These are phyloP conservation scores for Leptopilina syphax DNA, from an alignment of 2,888 invertebrate genomes.

Conservation along the genomic window DNA sequence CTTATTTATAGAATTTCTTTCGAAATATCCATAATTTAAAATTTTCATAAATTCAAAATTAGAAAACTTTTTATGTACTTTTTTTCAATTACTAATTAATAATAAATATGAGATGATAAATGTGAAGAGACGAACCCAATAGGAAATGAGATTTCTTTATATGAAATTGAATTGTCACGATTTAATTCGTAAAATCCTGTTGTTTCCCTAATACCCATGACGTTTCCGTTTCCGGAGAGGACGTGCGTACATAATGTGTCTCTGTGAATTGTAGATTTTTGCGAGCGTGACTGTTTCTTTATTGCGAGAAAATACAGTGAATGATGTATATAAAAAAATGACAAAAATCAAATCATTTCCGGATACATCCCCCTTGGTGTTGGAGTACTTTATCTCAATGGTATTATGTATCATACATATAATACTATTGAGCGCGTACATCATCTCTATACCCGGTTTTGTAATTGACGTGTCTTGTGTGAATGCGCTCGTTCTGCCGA, in stretches of 20 bases:
- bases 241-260: constrained; percentile 4
- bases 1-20: no score
- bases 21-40: no score
- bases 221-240: constrained; percentile 46
- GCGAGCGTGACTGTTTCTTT: constrained; percentile 41
- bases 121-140: neutral
- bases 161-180: neutral
- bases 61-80: no score
- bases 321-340: constrained; percentile 59
- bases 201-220: constrained; percentile 37
- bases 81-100: no score
- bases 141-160: constrained; percentile 10
- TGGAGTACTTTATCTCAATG: constrained; percentile 24
- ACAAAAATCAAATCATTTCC: constrained; percentile 67
- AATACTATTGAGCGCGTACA: constrained; percentile 56
- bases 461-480: constrained; percentile 71
- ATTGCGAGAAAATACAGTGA: constrained; percentile 49
- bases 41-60: no score
- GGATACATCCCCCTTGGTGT: constrained; percentile 41
- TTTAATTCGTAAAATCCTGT: constrained; percentile 14
- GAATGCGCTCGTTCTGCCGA: constrained; percentile 70
- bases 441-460: constrained; percentile 60
- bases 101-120: neutral
- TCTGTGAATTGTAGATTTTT: constrained; percentile 55
- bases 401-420: constrained; percentile 12